Base-by-base conservation (phyloP, 2,888 invertebrate species). In the Lissocephala sabroskyi region DNA sequence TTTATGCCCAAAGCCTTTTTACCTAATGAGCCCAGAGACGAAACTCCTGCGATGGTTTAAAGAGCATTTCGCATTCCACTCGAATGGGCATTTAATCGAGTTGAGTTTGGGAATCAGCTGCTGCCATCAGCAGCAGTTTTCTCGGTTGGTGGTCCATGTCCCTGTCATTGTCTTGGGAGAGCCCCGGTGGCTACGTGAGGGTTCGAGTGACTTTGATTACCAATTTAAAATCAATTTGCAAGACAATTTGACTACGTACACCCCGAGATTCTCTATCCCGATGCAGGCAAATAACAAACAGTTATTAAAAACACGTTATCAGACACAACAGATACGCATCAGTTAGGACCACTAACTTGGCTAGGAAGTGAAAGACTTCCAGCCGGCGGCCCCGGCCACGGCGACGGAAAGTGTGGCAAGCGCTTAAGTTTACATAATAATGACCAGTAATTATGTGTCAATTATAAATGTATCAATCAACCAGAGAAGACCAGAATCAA, bases 201-300 rank as follows among this genome's bases (percentile, higher is more conserved):
- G n/a, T n/a, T n/a, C n/a, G n/a, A 23, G 3, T 23, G 23, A 48
- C 50, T 51, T 45, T 37, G 32, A 49, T 49, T 45, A 41, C 26
- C 66, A 68, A 79, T 78, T 75, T 78, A 62, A 75, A 77, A 77
- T 77, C 78, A 79, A 77, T 79, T 79, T 75, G 47, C 57, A 55
- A 28, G 40, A 41, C 50, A 51, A 59, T 66, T 56, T 56, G 43
- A 37, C 17, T 6, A 33, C 49, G 40, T 45, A 54, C 64, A 26
- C 53, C 40, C 30, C 11, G 30, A 32, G 2, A 32, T 2, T 35
- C 35, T 35, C 16, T 9, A 10, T 3, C n/a, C 10, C 10, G 30
- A 6, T 11, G 30, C 30, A 17, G 16, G 36, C 37, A 44, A 29
- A 46, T 40, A 44, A 42, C 44, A 53, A 40, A 45, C 41, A 39